phyloP scores from a whole-genome alignment of 2,888 invertebrate genomes.

The Volucella inflata region DNA sequence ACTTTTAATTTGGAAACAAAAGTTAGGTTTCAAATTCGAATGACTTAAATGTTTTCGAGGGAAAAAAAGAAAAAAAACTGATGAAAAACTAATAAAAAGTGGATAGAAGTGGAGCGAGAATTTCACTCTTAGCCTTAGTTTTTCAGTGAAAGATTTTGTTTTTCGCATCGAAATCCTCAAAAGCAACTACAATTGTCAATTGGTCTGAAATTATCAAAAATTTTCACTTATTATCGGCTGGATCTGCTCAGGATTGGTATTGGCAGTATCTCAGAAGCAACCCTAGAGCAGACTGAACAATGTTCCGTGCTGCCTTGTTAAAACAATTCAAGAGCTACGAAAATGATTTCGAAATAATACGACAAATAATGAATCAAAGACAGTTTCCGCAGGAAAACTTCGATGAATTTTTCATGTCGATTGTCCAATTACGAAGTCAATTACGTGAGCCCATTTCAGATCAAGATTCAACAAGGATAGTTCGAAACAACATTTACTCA shows the following conservation, averaged over 20 bases:
- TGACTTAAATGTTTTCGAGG: no score
- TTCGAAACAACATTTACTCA: no score
- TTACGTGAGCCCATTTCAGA: background rate
- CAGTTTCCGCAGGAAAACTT: slow-evolving; percentile 28
- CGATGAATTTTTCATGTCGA: background rate
- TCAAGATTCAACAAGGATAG: background rate
- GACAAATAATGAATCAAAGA: slow-evolving; percentile 33
- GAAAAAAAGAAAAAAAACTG: no score
- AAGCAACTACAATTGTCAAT: background rate
- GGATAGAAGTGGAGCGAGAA: no score
- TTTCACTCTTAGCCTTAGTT: no score
- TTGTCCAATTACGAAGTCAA: background rate
- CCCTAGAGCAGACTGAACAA: slow-evolving; percentile 25
- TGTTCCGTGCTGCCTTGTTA: slow-evolving; percentile 26
- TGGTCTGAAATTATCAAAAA: slow-evolving; percentile 18
- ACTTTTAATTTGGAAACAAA: no score
- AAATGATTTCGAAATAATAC: slow-evolving; percentile 44
- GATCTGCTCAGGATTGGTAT: slow-evolving; percentile 45
- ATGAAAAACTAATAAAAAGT: no score
- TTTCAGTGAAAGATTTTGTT: no score
- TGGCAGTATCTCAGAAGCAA: slow-evolving; percentile 34
- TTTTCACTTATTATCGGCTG: slow-evolving; percentile 31
- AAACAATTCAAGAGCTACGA: slow-evolving; percentile 24
- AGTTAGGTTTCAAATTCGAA: no score
- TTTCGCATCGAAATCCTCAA: no score